Base-by-base conservation (phyloP, 2,113 vertebrate species). In the Hemiscyllium ocellatum region DNA sequence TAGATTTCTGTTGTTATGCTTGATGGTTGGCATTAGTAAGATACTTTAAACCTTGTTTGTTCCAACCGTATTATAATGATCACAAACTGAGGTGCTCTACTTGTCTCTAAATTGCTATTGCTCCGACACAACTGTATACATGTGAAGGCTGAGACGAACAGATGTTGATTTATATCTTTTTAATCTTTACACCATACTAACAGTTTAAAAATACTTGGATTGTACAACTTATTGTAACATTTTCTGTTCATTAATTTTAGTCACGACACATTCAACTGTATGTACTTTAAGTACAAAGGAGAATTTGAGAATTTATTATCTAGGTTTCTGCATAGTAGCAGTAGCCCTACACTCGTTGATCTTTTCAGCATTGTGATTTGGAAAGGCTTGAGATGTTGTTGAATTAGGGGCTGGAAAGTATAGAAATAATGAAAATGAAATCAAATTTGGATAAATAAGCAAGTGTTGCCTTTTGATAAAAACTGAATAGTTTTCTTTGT, bases 401-500 rank as follows among this genome's bases (percentile, higher is more conserved):
- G 33, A 93, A 93, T 93, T 47, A 52, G 37, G 69, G 72, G 47
- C 22, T 90, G 50, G 26, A 52, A n/a, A 56, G 52, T 52, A 65
- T 65, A 42, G 80, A 83, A 83, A 42, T 83, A 37, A 83, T 83
- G 17, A 26, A 29, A 90, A 90, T 52, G 87, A 95, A 95, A 22
- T 50, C 50, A 42, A 95, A 69, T 94, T 37, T 26, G 42, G 3
- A 42, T 72, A 95, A 72, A 90, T 90, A 90, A 52, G 15, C 52
- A 95, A 69, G 42, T 22, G 22, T 95, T 47, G 42, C 50, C 66
- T 70, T 24, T 50, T 95, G 68, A 50, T 8, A 70, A 52, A 76
- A 95, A 47, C n/a, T 93, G 33, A 93, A 37, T 93, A 72, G 69
- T 72, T 72, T 95, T 47, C 42, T 47, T 70, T 95, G 37, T 69